These are phyloP conservation scores for Oplegnathus fasciatus DNA, from an alignment of 2,113 vertebrate genomes.

Conservation along the genomic window DNA sequence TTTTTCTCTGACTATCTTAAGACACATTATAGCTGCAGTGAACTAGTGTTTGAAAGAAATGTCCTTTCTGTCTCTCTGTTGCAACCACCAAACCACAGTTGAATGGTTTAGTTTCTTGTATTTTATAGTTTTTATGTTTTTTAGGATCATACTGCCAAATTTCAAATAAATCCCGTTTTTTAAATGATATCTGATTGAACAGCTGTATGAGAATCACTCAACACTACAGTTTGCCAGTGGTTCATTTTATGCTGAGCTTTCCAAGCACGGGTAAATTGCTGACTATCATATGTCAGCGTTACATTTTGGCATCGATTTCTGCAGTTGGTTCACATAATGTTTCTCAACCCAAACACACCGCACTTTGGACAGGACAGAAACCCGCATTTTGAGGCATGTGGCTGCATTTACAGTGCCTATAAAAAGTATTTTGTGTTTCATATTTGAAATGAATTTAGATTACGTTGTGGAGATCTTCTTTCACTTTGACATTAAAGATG, in stretches of 20 bases:
- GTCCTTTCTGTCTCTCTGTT: constrained; percentile 5
- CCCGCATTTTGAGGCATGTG: background rate
- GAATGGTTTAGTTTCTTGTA: background rate
- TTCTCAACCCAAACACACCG: background rate
- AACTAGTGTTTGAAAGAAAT: constrained; percentile 21
- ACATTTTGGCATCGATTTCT: background rate
- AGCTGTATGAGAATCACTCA: background rate
- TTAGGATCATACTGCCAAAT: background rate
- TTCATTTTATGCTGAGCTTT: constrained; percentile 8
- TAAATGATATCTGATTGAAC: constrained; percentile 1
- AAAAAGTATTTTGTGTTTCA: background rate
- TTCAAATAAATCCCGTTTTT: background rate
- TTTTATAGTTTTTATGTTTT: background rate
- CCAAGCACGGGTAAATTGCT: background rate
- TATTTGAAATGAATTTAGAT: background rate
- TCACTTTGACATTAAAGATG: background rate
- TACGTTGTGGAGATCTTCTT: background rate
- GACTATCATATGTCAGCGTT: background rate
- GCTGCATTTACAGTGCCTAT: background rate
- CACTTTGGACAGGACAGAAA: background rate
- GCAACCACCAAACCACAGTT: constrained; percentile 1
- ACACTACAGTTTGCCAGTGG: background rate
- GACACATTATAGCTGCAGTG: constrained; percentile 10
- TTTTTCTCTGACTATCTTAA: constrained; percentile 32
- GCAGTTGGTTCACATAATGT: constrained; percentile 8